Conservation (phyloP, 2,797 vertebrate species). For the Potorous gilbertii region DNA sequence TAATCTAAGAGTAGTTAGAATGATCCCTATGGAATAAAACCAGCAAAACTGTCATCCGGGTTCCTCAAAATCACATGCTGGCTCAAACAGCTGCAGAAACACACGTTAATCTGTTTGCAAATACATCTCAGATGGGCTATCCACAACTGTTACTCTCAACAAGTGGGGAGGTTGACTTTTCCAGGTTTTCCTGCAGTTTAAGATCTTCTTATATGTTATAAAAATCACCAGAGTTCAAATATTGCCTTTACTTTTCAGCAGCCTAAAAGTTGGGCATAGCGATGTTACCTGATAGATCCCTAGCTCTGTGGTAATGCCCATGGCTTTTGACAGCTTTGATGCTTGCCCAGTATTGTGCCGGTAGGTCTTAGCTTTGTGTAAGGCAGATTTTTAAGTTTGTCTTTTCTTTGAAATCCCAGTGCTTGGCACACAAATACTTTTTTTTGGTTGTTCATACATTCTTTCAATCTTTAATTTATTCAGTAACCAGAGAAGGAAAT, state of each 20-base stretch:
- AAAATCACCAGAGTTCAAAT: slow-evolving; percentile 69
- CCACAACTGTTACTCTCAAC: slow-evolving; percentile 84
- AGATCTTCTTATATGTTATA: slow-evolving; percentile 61
- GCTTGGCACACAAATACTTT: background rate
- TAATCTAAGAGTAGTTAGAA: slow-evolving; percentile 82
- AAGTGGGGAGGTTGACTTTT: slow-evolving; percentile 77
- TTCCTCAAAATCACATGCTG: slow-evolving; percentile 87
- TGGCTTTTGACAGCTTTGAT: slow-evolving; percentile 69
- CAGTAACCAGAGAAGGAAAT: slow-evolving; percentile 81
- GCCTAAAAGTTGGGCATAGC: slow-evolving; percentile 54
- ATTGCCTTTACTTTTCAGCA: slow-evolving; percentile 59
- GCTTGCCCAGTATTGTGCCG: slow-evolving; percentile 64
- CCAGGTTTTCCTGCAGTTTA: slow-evolving; percentile 73
- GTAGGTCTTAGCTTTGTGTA: slow-evolving; percentile 77
- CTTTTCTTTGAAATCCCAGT: background rate
- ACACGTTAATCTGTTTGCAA: slow-evolving; percentile 98
- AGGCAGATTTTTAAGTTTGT: slow-evolving; percentile 74
- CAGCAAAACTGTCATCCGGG: slow-evolving; percentile 84
- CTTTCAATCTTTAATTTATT: background rate
- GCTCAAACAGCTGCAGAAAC: slow-evolving; percentile 95
- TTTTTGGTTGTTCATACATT: background rate
- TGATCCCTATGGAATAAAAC: slow-evolving; percentile 83
- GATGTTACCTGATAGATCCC: slow-evolving; percentile 29
- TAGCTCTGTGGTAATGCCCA: slow-evolving; percentile 58
- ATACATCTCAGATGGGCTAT: slow-evolving; percentile 86